These are phyloP conservation scores for Garrulus glandarius DNA, from an alignment of 2,797 vertebrate species.

Conservation along the genomic window DNA sequence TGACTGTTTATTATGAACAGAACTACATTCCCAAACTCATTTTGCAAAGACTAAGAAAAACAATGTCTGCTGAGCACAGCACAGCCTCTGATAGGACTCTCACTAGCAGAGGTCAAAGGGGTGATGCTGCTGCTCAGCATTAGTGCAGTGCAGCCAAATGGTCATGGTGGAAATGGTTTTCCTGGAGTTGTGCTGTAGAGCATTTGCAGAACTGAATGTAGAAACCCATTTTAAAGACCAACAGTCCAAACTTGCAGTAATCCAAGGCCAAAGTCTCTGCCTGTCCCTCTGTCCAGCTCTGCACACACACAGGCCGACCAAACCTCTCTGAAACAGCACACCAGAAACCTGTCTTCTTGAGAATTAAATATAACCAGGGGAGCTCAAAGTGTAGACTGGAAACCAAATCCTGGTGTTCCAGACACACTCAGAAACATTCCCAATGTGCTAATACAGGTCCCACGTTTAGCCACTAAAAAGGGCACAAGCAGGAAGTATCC, in stretches of 20 bases:
- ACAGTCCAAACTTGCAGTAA: background rate
- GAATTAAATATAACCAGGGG: background rate
- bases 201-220: background rate
- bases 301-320: background rate
- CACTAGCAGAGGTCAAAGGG: background rate
- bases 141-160: rapidly evolving
- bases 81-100: background rate
- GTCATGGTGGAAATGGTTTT: background rate
- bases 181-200: background rate
- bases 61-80: background rate
- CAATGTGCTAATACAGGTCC: background rate
- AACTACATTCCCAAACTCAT: background rate
- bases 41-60: background rate
- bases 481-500: background rate
- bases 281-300: background rate
- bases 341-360: background rate
- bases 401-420: background rate
- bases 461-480: background rate
- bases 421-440: background rate
- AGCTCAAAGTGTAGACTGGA: background rate
- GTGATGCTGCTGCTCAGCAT: background rate
- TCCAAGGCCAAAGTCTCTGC: background rate
- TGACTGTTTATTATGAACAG: background rate
- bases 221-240: background rate
- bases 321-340: background rate